Conservation (phyloP, 2,113 vertebrate genomes). For the Plectropomus leopardus region DNA sequence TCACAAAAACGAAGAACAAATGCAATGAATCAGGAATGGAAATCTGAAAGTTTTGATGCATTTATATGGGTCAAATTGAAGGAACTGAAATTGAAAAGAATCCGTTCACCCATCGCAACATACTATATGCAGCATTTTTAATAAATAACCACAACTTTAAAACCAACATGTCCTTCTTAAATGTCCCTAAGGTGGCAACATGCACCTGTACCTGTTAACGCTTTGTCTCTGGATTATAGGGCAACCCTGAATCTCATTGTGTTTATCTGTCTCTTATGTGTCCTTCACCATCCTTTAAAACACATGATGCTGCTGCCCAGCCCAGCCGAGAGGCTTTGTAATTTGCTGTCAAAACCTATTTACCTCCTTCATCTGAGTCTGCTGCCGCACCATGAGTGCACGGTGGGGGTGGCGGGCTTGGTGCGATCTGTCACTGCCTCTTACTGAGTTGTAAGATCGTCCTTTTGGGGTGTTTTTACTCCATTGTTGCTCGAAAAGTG, state of each 20-base stretch:
- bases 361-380: slow-evolving; percentile 54
- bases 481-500: neutral
- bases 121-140: neutral
- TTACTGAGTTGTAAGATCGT: slow-evolving; percentile 6
- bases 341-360: slow-evolving; percentile 75
- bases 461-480: neutral
- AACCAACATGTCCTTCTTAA: neutral
- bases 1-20: too few relatives aligned
- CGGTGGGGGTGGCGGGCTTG: slow-evolving; percentile 22
- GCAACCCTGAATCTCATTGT: slow-evolving; percentile 14
- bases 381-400: slow-evolving; percentile 17
- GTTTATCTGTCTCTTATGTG: slow-evolving; percentile 1
- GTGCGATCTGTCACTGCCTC: slow-evolving; percentile 41
- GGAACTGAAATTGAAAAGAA: too few relatives aligned
- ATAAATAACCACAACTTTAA: neutral
- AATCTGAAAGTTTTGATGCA: too few relatives aligned
- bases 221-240: slow-evolving; percentile 2
- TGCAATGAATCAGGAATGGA: too few relatives aligned
- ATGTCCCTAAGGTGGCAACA: neutral
- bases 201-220: neutral
- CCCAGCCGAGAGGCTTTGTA: slow-evolving; percentile 65
- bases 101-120: neutral
- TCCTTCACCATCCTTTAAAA: slow-evolving; percentile 67
- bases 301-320: slow-evolving; percentile 1
- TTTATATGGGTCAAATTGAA: too few relatives aligned